These are phyloP conservation scores for Emys orbicularis DNA, from an alignment of 2,797 vertebrate genomes.

Conservation along the genomic window DNA sequence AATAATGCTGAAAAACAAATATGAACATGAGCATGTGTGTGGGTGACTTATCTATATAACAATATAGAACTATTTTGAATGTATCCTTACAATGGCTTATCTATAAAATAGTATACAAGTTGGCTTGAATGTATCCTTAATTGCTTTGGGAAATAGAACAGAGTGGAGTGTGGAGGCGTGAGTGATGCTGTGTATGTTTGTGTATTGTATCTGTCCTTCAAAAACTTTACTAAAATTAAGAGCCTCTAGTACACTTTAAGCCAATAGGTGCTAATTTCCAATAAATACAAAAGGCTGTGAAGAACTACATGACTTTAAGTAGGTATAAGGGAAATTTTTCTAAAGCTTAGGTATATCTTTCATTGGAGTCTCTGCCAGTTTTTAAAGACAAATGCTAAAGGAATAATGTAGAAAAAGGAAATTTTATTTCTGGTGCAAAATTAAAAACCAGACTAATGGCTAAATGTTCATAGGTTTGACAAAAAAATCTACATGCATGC, in stretches of 20 bases:
- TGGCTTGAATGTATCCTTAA: too few species aligned
- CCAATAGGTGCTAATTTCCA: background rate
- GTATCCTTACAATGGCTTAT: too few species aligned
- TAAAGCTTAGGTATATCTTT: too few species aligned
- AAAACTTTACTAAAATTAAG: background rate
- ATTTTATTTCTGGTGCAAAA: background rate
- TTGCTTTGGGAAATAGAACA: too few species aligned
- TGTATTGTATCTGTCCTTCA: background rate
- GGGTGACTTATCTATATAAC: too few species aligned
- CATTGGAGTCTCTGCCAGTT: background rate
- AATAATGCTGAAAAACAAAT: too few species aligned
- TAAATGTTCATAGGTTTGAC: background rate
- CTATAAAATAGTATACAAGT: too few species aligned
- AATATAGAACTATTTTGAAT: too few species aligned
- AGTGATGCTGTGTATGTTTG: background rate
- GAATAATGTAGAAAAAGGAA: background rate
- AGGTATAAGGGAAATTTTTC: too few species aligned
- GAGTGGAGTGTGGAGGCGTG: too few species aligned
- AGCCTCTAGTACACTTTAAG: background rate
- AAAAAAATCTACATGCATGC: background rate
- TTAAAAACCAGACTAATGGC: background rate
- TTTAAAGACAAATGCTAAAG: background rate
- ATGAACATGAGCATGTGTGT: too few species aligned
- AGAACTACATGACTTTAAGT: background rate
- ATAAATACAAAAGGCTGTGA: background rate